These are phyloP conservation scores for Drosophila nebulosa DNA, from an alignment of 1,140 invertebrate species.

Conservation along the genomic window DNA sequence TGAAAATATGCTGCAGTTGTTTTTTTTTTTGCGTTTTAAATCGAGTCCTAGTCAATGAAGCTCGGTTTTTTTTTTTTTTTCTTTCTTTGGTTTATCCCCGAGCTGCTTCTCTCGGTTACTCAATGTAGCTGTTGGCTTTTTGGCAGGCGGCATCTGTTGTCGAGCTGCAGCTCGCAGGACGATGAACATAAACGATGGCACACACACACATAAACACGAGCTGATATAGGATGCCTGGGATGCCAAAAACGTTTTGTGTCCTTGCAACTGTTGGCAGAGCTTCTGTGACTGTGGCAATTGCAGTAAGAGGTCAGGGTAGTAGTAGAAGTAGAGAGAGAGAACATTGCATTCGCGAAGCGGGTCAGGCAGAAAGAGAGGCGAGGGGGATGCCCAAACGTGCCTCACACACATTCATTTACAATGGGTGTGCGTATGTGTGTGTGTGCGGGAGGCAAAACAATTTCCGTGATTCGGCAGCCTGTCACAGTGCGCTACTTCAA, in stretches of 20 bases:
- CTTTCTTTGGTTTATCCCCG: neutral
- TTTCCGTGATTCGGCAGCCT: conserved; percentile 52
- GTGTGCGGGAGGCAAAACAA: conserved; percentile 30
- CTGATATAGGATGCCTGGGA: conserved; percentile 16
- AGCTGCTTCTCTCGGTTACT: neutral
- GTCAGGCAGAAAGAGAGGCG: neutral
- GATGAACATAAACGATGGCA: conserved; percentile 25
- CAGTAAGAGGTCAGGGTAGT: conserved; percentile 18
- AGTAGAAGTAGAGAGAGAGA: neutral
- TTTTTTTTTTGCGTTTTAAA: conserved; percentile 12
- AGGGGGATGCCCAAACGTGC: conserved; percentile 18
- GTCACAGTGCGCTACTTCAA: conserved; percentile 33
- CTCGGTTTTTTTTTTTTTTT: neutral
- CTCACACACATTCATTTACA: conserved; percentile 13
- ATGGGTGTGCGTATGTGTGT: neutral
- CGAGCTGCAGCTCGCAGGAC: conserved; percentile 15
- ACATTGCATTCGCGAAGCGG: neutral
- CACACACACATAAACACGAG: neutral
- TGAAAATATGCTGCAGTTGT: neutral
- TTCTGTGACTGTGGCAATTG: conserved; percentile 28
- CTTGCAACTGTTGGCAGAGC: conserved; percentile 37
- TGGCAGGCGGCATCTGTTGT: conserved; percentile 11
- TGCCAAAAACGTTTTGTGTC: conserved; percentile 16
- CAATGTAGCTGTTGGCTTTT: neutral
- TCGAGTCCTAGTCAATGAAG: conserved; percentile 13